Evolutionary conservation across 2,797 vertebrate species (phyloP).

Genomic region (Labroides dimidiatus): DNA sequence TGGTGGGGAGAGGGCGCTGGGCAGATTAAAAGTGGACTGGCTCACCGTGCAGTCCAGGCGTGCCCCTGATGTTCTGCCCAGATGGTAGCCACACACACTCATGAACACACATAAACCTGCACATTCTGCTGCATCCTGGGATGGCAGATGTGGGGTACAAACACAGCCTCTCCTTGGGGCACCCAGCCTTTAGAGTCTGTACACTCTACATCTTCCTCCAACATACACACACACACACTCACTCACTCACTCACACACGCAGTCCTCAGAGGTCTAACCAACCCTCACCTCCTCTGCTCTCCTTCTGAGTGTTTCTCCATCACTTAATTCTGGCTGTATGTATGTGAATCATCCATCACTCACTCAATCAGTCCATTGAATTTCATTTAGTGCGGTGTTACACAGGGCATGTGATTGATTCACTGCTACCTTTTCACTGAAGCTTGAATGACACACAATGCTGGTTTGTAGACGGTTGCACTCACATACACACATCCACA

Average conservation of each 20-base stretch:
- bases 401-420: conserved; percentile 85
- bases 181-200: conserved; percentile 60
- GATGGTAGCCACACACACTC: conserved; percentile 77
- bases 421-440: conserved; percentile 82
- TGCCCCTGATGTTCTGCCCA: conserved; percentile 84
- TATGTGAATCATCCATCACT: conserved; percentile 83
- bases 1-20: conserved; percentile 75
- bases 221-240: conserved; percentile 14
- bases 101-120: conserved; percentile 46
- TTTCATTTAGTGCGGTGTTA: conserved; percentile 85
- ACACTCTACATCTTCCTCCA: conserved; percentile 39
- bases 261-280: conserved; percentile 75
- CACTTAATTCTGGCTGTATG: conserved; percentile 80
- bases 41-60: conserved; percentile 81
- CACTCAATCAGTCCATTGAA: conserved; percentile 85
- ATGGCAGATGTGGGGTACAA: conserved; percentile 77
- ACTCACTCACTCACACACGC: conserved; percentile 14
- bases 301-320: conserved; percentile 79
- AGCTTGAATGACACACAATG: conserved; percentile 85
- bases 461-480: conserved; percentile 58
- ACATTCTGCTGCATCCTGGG: conserved; percentile 69
- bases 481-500: conserved; percentile 26
- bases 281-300: conserved; percentile 77
- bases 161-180: conserved; percentile 67
- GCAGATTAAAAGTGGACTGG: conserved; percentile 84